These are phyloP conservation scores for Amniataba percoides DNA, from an alignment of 2,797 vertebrate species.

Conservation along the genomic window DNA sequence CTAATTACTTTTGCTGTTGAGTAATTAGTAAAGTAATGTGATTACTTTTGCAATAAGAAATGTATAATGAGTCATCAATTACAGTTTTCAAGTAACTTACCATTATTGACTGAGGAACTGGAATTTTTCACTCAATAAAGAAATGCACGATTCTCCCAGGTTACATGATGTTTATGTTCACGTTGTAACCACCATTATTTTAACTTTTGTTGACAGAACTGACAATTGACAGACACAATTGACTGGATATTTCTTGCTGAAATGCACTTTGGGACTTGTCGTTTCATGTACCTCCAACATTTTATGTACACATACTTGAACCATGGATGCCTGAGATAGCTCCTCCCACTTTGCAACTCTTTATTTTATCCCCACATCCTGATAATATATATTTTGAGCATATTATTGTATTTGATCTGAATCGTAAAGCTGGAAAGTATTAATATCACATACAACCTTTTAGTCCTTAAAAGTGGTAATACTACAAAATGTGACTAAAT, in stretches of 20 bases:
- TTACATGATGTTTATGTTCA: background rate
- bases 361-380: background rate
- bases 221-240: no score
- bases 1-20: background rate
- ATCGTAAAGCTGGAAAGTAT: background rate
- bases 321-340: background rate
- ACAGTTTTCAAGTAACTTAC: background rate
- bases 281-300: no score
- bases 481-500: background rate
- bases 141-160: background rate
- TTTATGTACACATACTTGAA: no score
- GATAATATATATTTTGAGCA: background rate
- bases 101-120: background rate
- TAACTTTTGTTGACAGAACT: no score
- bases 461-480: background rate
- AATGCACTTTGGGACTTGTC: background rate
- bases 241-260: background rate
- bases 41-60: slow-evolving; percentile 1
- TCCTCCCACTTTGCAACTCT: background rate
- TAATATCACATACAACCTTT: background rate
- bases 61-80: background rate
- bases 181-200: background rate
- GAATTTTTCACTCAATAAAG: no score
- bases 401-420: background rate
- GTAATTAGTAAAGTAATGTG: background rate